phyloP scores from a whole-genome alignment of 2,113 vertebrate species.

The Aldabrachelys gigantea region DNA sequence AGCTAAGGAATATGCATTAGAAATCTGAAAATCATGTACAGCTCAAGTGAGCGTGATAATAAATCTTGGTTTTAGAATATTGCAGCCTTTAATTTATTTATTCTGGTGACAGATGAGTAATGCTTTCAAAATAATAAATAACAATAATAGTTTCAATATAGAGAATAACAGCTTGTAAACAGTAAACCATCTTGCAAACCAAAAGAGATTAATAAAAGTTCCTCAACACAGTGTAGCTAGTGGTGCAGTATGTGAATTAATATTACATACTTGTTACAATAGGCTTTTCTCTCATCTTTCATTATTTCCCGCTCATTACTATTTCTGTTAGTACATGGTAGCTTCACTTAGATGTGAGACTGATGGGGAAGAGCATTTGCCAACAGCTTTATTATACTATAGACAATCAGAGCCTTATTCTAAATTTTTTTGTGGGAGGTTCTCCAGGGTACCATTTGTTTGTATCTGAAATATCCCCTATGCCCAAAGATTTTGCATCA shows the following conservation, averaged over 20 bases:
- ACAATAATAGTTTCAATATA: not conserved
- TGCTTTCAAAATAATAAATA: not conserved
- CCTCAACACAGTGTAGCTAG: not conserved
- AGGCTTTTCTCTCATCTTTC: not conserved
- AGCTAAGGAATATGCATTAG: not conserved
- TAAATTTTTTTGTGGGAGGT: not conserved
- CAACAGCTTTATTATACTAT: accelerated
- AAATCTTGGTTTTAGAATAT: not conserved
- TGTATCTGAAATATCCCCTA: not conserved
- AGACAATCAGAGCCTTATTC: not conserved
- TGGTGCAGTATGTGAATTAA: not conserved
- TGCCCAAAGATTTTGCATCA: not conserved
- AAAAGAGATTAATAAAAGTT: not conserved
- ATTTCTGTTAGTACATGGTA: accelerated
- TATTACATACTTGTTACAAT: not conserved
- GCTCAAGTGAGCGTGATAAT: not conserved
- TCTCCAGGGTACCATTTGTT: not conserved
- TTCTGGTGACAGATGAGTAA: not conserved
- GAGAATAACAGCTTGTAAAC: not conserved
- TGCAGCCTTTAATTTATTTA: not conserved
- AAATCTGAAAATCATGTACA: not conserved
- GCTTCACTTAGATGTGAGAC: not conserved
- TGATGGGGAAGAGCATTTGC: not conserved
- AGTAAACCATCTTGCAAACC: not conserved
- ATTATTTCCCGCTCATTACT: not conserved